Percentiles rank a stretch among this genome's conserved stretches.
These are phyloP conservation scores for Andricus quercusramuli DNA, from an alignment of 2,888 invertebrate species.

Conservation along the genomic window DNA sequence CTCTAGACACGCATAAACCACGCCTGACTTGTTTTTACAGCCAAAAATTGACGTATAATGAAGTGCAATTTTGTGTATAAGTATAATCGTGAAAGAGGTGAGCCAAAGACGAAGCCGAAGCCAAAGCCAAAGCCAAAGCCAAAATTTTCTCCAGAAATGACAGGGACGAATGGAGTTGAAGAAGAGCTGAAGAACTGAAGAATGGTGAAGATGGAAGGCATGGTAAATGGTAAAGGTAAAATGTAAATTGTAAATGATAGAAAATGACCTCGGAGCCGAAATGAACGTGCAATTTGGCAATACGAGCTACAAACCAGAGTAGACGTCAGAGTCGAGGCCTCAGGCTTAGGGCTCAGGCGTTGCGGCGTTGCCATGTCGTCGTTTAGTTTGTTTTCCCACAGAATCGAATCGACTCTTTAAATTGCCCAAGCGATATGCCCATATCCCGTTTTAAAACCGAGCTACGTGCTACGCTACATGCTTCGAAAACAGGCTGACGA, in stretches of 20 bases:
- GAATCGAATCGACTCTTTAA: slow-evolving; percentile 29
- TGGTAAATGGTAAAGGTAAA: background rate
- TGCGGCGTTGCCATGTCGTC: slow-evolving; percentile 51
- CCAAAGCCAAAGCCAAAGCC: no score
- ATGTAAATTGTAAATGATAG: background rate
- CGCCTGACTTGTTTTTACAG: background rate
- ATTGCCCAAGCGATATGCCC: slow-evolving; percentile 57
- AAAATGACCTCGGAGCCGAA: slow-evolving; percentile 34
- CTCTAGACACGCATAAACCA: background rate
- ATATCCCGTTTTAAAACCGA: slow-evolving; percentile 61
- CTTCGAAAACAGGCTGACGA: no score
- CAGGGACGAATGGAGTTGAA: background rate
- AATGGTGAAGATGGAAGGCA: background rate
- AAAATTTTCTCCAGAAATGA: background rate
- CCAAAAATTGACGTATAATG: slow-evolving; percentile 18
- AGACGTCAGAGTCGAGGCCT: no score
- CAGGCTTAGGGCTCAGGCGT: background rate
- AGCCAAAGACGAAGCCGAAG: no score
- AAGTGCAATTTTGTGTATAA: slow-evolving; percentile 1
- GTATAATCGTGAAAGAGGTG: background rate
- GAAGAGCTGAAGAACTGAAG: background rate
- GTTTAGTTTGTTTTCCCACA: slow-evolving; percentile 51
- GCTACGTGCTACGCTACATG: background rate
- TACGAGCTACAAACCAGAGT: background rate
- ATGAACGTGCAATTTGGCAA: slow-evolving; percentile 35